These are phyloP conservation scores for Choloepus didactylus DNA, from an alignment of 2,797 vertebrate species.

Conservation along the genomic window DNA sequence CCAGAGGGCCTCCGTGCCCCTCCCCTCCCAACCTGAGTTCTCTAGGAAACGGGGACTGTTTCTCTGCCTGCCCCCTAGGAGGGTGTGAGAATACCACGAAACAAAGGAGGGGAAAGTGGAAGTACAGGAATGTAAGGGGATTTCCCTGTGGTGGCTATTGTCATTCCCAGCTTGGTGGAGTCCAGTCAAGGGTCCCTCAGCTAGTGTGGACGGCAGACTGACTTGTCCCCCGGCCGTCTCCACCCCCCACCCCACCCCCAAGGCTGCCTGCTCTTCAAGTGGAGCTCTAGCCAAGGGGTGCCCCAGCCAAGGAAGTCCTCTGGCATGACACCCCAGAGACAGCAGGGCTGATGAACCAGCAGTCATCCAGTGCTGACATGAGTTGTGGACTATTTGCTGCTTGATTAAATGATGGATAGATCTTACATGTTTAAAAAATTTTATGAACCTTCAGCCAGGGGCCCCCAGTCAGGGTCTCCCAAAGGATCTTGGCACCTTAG, in stretches of 20 bases:
- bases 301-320: neutral
- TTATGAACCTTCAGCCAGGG: neutral
- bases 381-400: neutral
- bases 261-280: neutral
- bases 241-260: no score
- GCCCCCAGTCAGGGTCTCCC: neutral
- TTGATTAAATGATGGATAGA: neutral
- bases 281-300: neutral
- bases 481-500: neutral
- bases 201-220: neutral
- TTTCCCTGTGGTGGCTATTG: neutral
- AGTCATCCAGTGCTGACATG: neutral
- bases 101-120: neutral
- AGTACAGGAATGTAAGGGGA: neutral
- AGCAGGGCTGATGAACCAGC: neutral
- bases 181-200: neutral
- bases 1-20: neutral
- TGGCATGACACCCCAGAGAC: neutral
- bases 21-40: neutral
- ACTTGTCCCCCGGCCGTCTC: neutral
- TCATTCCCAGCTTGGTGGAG: neutral
- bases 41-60: neutral
- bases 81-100: neutral
- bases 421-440: slow-evolving; percentile 41
- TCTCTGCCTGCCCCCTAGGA: neutral